These are phyloP conservation scores for Phrynosoma platyrhinos DNA, from an alignment of 2,113 vertebrate genomes.

Conservation along the genomic window DNA sequence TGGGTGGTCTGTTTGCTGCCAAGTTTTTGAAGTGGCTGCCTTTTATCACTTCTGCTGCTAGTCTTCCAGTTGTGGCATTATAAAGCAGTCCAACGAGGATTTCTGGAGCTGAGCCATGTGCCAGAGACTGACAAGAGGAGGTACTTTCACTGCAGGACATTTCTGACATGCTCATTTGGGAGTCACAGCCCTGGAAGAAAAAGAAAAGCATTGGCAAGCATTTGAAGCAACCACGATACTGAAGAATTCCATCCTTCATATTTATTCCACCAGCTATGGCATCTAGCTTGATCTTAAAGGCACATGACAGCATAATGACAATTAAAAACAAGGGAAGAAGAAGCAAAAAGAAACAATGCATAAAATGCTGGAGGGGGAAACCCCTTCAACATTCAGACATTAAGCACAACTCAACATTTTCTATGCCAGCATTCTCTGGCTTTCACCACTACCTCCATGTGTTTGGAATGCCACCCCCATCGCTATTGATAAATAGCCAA, in stretches of 20 bases:
- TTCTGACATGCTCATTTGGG: slow-evolving; percentile 93
- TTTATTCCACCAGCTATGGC: background rate
- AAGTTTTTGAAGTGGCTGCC: slow-evolving; percentile 99
- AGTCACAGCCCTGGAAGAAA: slow-evolving; percentile 88
- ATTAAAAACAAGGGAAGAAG: background rate
- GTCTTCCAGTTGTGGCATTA: slow-evolving; percentile 96
- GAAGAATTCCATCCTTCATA: slow-evolving; percentile 20
- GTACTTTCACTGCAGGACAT: slow-evolving; percentile 92
- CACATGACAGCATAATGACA: background rate
- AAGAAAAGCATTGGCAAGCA: slow-evolving; percentile 44
- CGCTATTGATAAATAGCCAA: too few relatives aligned
- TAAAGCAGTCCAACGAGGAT: slow-evolving; percentile 96
- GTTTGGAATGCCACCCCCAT: too few relatives aligned
- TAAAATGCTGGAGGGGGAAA: background rate
- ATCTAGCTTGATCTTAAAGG: background rate
- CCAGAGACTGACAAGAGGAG: slow-evolving; percentile 93
- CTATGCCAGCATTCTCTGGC: background rate
- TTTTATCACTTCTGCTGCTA: slow-evolving; percentile 98
- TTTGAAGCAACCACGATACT: slow-evolving; percentile 13
- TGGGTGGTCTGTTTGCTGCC: slow-evolving; percentile 96
- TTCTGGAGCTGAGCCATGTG: slow-evolving; percentile 91
- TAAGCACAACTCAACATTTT: background rate
- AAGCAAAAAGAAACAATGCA: background rate
- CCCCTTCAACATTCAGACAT: background rate
- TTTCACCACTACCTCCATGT: too few relatives aligned